Evolutionary conservation across 2,113 vertebrate species (phyloP), one percentile per base, ranked within the genome.

Genomic region (Phalacrocorax aristotelis): DNA sequence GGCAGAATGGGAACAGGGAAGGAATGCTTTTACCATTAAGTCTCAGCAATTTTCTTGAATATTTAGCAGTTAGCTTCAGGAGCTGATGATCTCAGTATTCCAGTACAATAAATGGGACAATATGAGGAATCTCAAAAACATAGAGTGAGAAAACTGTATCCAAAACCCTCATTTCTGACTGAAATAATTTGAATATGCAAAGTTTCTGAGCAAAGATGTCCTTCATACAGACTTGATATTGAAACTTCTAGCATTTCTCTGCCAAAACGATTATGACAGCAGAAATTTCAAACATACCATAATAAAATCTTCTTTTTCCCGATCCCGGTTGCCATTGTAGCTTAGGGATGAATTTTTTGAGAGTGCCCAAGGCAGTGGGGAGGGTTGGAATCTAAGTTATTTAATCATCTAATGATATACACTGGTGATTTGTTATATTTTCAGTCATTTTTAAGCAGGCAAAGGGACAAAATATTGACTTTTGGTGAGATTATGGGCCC

Each of bases 381-480:
- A 8, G 11, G 8, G 12, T 15, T 7, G 46, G 46, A 30, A 40
- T 29, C 20, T 6, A 51, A 57, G 2, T 44, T 58, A n/a, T 46
- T 90, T 85, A 15, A 32, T 48, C 3, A 32, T 36, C 30, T 76
- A 34, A 57, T 0, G 0, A 29, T 11, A 32, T 10, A 72, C 9
- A 17, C 12, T 21, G 15, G 10, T 49, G 13, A 8, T 74, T 42
- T 55, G 17, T 38, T 25, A 2, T 18, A 54, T 57, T 89, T 94
- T 92, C 32, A 66, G 30, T n/a, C 22, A 49, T 5, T 5, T 40
- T 86, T 65, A 66, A 88, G 40, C 18, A 62, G 27, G 7, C 7
- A 80, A 79, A 89, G 61, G 19, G 36, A 38, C 58, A 70, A 8
- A 68, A 36, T 2, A 8, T 6, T 27, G 19, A 52, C 20, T 87